phyloP scores from a whole-genome alignment of 2,113 vertebrate genomes.

The Toxotes jaculatrix region DNA sequence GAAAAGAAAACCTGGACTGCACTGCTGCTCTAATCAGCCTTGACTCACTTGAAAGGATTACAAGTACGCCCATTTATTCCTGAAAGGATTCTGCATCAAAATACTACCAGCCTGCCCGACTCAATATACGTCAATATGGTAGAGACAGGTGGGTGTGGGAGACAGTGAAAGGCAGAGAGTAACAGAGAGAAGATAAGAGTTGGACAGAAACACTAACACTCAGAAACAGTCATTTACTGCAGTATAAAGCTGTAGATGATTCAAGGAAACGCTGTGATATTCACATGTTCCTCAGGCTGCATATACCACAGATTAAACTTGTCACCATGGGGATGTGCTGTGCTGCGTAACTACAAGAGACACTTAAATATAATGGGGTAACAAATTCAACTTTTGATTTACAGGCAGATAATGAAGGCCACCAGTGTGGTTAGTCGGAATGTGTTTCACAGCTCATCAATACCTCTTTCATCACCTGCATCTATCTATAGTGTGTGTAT shows the following conservation, averaged over 20 bases:
- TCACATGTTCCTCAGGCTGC: background rate
- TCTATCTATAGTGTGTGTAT: background rate
- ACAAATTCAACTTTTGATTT: background rate
- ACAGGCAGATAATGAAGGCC: background rate
- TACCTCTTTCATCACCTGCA: background rate
- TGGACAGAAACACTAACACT: background rate
- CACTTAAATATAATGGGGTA: background rate
- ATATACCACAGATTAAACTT: background rate
- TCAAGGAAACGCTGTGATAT: background rate
- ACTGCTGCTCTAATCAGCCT: slow-evolving; percentile 5
- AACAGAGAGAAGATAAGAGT: background rate
- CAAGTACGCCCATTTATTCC: slow-evolving; percentile 1
- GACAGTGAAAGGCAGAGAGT: background rate
- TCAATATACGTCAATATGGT: background rate
- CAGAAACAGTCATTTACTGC: background rate
- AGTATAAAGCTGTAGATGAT: background rate
- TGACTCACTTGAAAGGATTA: slow-evolving; percentile 29
- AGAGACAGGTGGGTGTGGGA: slow-evolving; percentile 1
- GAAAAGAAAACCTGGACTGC: background rate
- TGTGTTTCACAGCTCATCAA: slow-evolving; percentile 1
- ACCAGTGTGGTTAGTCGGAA: background rate
- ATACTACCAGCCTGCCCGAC: slow-evolving; percentile 7
- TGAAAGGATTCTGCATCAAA: slow-evolving; percentile 14
- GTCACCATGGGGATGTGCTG: background rate
- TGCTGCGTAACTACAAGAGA: background rate